phyloP scores from a whole-genome alignment of 2,888 invertebrate genomes.

The Acleris laterana region DNA sequence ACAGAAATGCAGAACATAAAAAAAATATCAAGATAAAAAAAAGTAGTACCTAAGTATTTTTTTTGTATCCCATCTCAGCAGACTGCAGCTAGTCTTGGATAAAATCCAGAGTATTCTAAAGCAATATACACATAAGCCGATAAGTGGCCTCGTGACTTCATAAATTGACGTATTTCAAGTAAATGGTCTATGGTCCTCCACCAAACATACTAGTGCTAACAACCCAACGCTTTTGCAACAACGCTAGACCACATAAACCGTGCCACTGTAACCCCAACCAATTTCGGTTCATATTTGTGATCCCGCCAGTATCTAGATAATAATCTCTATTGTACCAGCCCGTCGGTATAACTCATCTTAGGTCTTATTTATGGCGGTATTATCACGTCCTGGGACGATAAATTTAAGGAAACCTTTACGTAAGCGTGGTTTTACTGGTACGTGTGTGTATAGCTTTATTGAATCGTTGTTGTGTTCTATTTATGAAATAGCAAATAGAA shows the following conservation, averaged over 20 bases:
- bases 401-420: conserved; percentile 15
- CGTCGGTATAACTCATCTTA: conserved; percentile 47
- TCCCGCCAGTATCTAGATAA: conserved; percentile 7
- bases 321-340: conserved; percentile 45
- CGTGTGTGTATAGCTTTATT: conserved; percentile 12
- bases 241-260: background rate
- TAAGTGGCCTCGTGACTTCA: too few relatives aligned
- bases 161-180: too few relatives aligned
- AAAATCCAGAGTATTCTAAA: too few relatives aligned
- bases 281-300: conserved; percentile 19
- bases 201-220: background rate
- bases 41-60: too few relatives aligned
- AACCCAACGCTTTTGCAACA: background rate
- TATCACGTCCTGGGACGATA: conserved; percentile 41
- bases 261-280: conserved; percentile 22
- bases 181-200: background rate
- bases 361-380: conserved; percentile 49
- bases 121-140: too few relatives aligned
- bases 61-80: too few relatives aligned
- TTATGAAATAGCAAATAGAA: background rate
- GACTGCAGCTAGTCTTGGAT: too few relatives aligned
- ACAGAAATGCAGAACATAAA: too few relatives aligned
- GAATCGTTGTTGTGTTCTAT: background rate
- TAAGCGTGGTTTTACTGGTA: conserved; percentile 8
- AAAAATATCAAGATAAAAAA: too few relatives aligned